Evolutionary conservation across 2,797 vertebrate species (phyloP), one percentile per base, ranked within the genome.

Genomic region (Scolopax rusticola): DNA sequence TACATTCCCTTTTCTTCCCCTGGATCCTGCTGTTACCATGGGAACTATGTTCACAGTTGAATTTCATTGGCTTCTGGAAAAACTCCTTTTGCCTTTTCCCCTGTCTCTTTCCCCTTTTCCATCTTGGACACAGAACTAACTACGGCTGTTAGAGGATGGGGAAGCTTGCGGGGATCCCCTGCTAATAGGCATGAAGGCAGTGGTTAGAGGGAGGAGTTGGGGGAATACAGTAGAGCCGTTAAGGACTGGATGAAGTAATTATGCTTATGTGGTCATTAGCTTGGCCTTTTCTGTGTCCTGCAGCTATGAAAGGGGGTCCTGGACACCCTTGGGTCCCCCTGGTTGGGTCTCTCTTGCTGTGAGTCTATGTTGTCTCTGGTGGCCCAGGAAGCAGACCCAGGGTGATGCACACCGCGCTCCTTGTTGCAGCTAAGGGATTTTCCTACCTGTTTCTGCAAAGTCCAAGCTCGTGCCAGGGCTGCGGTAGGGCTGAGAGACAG

Each of bases 1-100:
- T 99, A 98, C 98, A 98, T 98, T 99, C 98, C 98, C 96, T 91
- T 98, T 98, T 98, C 98, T 98, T 98, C 98, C 98, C 97, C 98
- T 98, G 98, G 98, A 99, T 98, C 98, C 95, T 94, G 97, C 98
- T 98, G 98, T 99, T 99, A 98, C 99, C 99, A 99, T 99, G 99
- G 99, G 98, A 99, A 99, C 99, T 98, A 96, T 98, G 97, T 98
- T 98, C 98, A 98, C 98, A 98, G 98, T 98, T 98, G 98, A 97
- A 97, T 98, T 98, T 97, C 92, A 96, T 95, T 97, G 93, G 96
- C 94, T 97, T 96, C 91, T 53, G 33, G 6, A 94, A 93, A 96
- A 96, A 95, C 82, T 95, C 90, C 84, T 90, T 94, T 89, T 79
- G 18, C 23, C 59, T 51, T 89, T 75, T 18, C 33, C 71, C 47